Evolutionary conservation across 2,888 invertebrate species (phyloP), one percentile per base, ranked within the genome.

Genomic region (Lysandra coridon): DNA sequence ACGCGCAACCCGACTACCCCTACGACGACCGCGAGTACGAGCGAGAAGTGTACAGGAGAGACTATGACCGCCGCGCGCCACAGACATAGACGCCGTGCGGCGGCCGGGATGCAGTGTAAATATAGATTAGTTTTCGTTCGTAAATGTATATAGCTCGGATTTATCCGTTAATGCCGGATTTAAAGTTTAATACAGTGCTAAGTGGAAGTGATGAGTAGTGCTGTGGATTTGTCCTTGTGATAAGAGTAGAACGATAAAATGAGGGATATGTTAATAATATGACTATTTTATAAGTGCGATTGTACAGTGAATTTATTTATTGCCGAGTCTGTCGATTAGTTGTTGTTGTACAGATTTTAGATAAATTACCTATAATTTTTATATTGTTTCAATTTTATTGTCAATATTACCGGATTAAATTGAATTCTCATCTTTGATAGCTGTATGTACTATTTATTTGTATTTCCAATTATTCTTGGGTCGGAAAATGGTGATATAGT

Each of bases 41-140:
- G 82, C 91, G 94, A 73, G 96, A 95, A 82, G 95, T 96, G 84
- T 92, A 96, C 89, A 85, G 96, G 80, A 90, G 96, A 81, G 96
- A 96, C 85, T 96, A 96, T 84, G 96, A 96, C 85, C 92, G 96
- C 81, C 95, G 96, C 83, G 96, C 96, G 81, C 96, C 96, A 62
- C 96, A 96, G 33, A 95, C 96, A 79, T 94, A 91, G 88, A 83
- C 17, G 37, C 62, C 62, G 10, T 23, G 30, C 23, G 49, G 30
- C 6, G 44, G 12, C 49, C 10, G 44, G 23, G 23, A 74, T 44
- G 14, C 49, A 12, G 44, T 93, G 93, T 93, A 93, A 88, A 93
- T 92, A 92, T 85, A 85, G 82, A 81, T 33, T 81, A 81, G 81
- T 80, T 88, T 88, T 88, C 86, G 85, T 88, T 88, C 86, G 85